Base-by-base conservation (phyloP, 2,797 vertebrate genomes). In the Eulemur rubriventer region DNA sequence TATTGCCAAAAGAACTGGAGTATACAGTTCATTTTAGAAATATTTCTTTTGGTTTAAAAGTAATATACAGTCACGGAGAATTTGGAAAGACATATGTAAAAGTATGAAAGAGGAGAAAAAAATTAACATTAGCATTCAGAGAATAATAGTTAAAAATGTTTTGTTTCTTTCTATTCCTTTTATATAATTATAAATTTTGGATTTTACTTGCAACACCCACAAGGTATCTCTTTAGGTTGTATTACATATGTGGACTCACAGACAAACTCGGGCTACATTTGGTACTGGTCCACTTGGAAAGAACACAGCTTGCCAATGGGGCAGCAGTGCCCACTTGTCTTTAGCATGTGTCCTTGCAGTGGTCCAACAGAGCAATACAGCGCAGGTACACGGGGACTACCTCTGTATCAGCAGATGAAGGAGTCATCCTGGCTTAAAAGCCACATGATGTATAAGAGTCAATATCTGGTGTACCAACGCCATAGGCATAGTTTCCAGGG, bases 11-110 rank as follows among this genome's bases (percentile, higher is more conserved):
- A 95, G 30, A 72, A 82, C 6, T 65, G 13, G 33, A 75, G 10
- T 13, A 61, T 30, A 65, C 3, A 70, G 46, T 91, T 78, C 73
- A 14, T 86, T 91, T 95, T 88, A 57, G 50, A 73, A 28, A 78
- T 46, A 38, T 78, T 65, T 81, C 59, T 93, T 90, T 79, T 35
- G 11, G 67, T 48, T 96, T 46, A n/a, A 91, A 93, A 96, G 82
- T 80, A 93, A 82, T 33, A 82, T 41, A 35, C 28, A 70, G 41
- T 85, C 57, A 79, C 61, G 6, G 73, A 79, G 70, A 63, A 93
- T 83, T 83, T 90, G 33, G 57, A 91, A 82, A 72, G 28, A 76
- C 94, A 73, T 30, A n/a, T 38, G 28, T 76, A 50, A 70, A 81
- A 78, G 7, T 28, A 91, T 63, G 63, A 91, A 48, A 72, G 43